A percentile compares a stretch with the other conserved stretches of the same genome.
These are phyloP conservation scores for Zaprionus tsacasi DNA, from an alignment of 1,140 invertebrate genomes.

Conservation along the genomic window DNA sequence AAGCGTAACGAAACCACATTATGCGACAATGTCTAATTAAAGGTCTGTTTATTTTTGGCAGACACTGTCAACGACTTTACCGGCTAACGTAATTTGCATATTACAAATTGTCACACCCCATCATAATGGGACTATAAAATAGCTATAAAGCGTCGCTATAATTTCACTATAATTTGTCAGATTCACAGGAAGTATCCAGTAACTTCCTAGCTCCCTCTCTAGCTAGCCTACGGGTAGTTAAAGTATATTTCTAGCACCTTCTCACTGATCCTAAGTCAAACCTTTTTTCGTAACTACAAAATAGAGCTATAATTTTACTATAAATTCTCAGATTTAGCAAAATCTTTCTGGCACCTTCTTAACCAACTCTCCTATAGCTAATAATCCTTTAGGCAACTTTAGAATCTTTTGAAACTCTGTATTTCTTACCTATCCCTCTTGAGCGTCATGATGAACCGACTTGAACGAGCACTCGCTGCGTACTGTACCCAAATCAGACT, in stretches of 20 bases:
- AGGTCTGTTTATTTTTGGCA: constrained; percentile 67
- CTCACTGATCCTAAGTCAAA: neutral
- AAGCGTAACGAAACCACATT: constrained; percentile 45
- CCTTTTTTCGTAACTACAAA: neutral
- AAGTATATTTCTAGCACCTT: neutral
- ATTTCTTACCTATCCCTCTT: neutral
- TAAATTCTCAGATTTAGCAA: neutral
- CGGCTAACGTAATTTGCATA: constrained; percentile 48
- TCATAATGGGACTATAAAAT: neutral
- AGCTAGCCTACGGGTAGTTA: too few species aligned
- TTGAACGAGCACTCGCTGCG: neutral
- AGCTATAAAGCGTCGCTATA: neutral
- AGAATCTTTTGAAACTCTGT: too few species aligned
- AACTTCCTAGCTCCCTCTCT: neutral
- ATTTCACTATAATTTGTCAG: neutral
- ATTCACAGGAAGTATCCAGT: neutral
- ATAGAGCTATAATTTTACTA: neutral
- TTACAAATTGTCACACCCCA: constrained; percentile 29
- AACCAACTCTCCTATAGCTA: too few species aligned
- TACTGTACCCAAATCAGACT: constrained; percentile 36
- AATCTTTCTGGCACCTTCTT: neutral
- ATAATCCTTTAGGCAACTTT: too few species aligned
- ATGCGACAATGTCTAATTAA: constrained; percentile 65
- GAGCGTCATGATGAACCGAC: neutral
- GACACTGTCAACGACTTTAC: constrained; percentile 7